Evolutionary conservation across 35 echinoderm and acorn worm species (phyloP).

Genomic region (Hemicentrotus pulcherrimus): DNA sequence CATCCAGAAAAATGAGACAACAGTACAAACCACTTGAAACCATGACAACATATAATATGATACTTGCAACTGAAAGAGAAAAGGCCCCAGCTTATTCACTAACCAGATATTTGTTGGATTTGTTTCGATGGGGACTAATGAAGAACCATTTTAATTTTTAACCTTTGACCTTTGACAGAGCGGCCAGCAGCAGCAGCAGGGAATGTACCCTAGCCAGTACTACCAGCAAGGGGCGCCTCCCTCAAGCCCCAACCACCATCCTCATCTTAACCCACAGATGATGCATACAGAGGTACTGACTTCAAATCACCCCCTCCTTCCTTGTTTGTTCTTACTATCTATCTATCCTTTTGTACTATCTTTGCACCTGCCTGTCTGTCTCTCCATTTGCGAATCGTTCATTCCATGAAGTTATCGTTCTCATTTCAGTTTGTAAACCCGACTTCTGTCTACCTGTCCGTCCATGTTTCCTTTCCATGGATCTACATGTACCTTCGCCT

Average conservation of each 20-base stretch:
- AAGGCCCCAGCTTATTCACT: not conserved
- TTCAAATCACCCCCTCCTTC: not conserved
- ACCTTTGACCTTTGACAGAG: slow-evolving; percentile 30
- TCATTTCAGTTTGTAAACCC: not conserved
- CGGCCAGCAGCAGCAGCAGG: not conserved
- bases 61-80: not conserved
- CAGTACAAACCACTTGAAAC: not conserved
- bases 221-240: slow-evolving; percentile 9
- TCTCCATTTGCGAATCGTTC: slow-evolving; percentile 12
- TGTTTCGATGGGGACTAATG: not conserved
- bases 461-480: not conserved
- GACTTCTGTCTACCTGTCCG: not conserved
- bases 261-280: slow-evolving; percentile 8
- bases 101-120: too few relatives aligned
- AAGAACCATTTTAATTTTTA: not conserved
- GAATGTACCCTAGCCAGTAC: slow-evolving; percentile 13
- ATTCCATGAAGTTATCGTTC: not conserved
- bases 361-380: not conserved
- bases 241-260: not conserved
- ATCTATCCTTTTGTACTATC: not conserved
- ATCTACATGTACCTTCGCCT: too few relatives aligned
- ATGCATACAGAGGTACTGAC: not conserved
- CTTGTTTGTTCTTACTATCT: slow-evolving; percentile 5
- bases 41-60: not conserved
- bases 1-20: not conserved